phyloP scores from a whole-genome alignment of 2,113 vertebrate genomes.

The Epinephelus lanceolatus region DNA sequence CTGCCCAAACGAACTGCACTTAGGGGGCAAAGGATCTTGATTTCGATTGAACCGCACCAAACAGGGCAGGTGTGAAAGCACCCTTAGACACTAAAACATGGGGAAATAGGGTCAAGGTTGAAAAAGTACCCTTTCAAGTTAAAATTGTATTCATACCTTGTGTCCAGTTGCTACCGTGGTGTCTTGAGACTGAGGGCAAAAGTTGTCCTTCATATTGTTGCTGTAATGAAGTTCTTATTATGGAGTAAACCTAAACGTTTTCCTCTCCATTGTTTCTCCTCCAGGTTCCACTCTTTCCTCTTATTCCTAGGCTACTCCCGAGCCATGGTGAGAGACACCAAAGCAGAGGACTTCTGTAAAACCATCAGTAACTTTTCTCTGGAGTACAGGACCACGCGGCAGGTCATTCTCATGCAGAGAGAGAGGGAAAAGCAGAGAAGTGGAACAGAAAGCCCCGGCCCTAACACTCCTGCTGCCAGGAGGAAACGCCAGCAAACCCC shows the following conservation, averaged over 20 bases:
- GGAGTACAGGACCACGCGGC: constrained; percentile 79
- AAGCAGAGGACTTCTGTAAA: constrained; percentile 82
- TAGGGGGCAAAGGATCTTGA: too few species aligned
- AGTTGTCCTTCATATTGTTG: not conserved
- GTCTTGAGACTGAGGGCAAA: not conserved
- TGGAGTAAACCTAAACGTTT: not conserved
- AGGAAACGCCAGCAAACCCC: constrained; percentile 42
- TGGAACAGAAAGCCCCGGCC: constrained; percentile 7
- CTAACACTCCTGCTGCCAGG: constrained; percentile 29
- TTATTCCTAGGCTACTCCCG: constrained; percentile 85
- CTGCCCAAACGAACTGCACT: too few species aligned
- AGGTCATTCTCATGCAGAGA: constrained; percentile 77
- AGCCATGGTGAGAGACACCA: constrained; percentile 76
- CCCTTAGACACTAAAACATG: too few species aligned
- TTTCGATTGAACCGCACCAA: too few species aligned
- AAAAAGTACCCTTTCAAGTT: not conserved
- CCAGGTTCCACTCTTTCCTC: constrained; percentile 87
- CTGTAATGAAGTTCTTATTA: not conserved
- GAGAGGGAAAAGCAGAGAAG: constrained; percentile 68
- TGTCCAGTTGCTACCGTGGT: too few species aligned
- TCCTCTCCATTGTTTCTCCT: not conserved
- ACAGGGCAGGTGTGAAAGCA: too few species aligned
- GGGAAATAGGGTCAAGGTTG: too few species aligned
- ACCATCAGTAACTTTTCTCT: constrained; percentile 86
- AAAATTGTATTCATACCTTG: not conserved